Base-by-base conservation (phyloP, 2,888 invertebrate genomes). In the Antheraea yamamai region DNA sequence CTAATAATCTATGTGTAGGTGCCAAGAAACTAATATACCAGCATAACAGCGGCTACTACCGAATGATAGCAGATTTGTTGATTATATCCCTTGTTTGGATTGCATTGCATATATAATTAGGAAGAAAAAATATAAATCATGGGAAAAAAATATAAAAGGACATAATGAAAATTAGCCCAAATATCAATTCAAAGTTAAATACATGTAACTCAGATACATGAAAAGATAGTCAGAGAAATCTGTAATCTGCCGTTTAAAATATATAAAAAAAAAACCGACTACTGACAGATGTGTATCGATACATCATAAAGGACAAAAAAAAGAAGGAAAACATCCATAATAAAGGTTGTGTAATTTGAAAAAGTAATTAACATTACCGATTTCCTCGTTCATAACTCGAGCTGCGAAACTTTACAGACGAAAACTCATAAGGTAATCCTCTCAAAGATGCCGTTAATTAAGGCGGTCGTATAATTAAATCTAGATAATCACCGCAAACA, bases 391-490 rank as follows among this genome's bases (percentile, higher is more conserved):
- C 35, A 70, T 39, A 70, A 39, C 70, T 39, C 39, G 64, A 70
- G 39, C 70, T 39, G 70, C 39, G 70, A 70, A 70, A 70, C 70
- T 73, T 73, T 61, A 73, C 51, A 73, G 70, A 76, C 74, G 76
- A 72, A 74, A 74, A 72, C 76, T 72, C 70, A 30, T 30, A 26
- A 30, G 64, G 76, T 84, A 85, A 85, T 84, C 85, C 79, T 77
- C 82, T 84, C 83, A 82, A 82, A 84, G 81, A 85, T 84, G 73
- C 72, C 80, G 78, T 81, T 83, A 83, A 85, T 86, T 82, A 83
- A 78, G 78, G 77, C 79, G 83, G 76, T 79, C 81, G 82, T 82
- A 81, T 84, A 85, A 86, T 85, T 85, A 84, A 83, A 87, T 84
- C 85, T 83, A 82, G 83, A 82, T 83, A 83, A 85, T 83, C 78